Evolutionary conservation across 2,797 vertebrate genomes (phyloP).

Genomic region (Remorina albescens): DNA sequence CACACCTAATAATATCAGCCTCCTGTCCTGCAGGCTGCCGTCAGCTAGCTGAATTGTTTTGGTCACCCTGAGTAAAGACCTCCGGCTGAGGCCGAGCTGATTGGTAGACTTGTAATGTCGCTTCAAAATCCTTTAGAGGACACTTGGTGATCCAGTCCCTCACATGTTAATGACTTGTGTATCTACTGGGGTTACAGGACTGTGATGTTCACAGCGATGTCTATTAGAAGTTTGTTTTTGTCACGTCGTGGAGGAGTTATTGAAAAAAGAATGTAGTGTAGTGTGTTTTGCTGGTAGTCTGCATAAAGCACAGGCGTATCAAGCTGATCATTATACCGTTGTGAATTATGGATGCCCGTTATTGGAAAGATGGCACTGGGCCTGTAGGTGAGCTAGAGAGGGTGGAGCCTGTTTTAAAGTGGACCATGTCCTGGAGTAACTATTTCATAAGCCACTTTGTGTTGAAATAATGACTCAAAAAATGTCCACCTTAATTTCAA

Average conservation of each 20-base stretch:
- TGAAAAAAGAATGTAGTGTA: conserved; percentile 45
- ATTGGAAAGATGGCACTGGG: not conserved
- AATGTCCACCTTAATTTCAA: not conserved
- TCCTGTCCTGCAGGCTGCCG: conserved; percentile 21
- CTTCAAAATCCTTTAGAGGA: conserved; percentile 2
- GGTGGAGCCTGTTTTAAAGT: not conserved
- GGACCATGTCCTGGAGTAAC: not conserved
- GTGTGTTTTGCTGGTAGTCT: conserved; percentile 18
- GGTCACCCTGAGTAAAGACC: conserved; percentile 27
- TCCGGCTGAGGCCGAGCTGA: conserved; percentile 11
- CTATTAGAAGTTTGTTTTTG: conserved; percentile 21
- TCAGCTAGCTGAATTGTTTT: conserved; percentile 41
- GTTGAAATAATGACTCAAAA: not conserved
- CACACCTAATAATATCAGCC: conserved; percentile 52
- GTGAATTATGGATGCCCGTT: conserved; percentile 18
- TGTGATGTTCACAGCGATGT: conserved; percentile 30
- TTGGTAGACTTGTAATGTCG: conserved; percentile 4
- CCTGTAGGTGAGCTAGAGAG: not conserved
- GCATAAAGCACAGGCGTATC: conserved; percentile 15
- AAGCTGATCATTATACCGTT: conserved; percentile 3
- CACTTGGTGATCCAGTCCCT: conserved; percentile 9
- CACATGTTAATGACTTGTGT: not conserved
- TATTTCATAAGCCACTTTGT: not conserved
- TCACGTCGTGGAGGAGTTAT: conserved; percentile 20
- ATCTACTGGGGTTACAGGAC: conserved; percentile 10